Percentiles rank a stretch among this genome's conserved stretches.
These are phyloP conservation scores for Enteromius thamalakanensis DNA, from an alignment of 2,797 vertebrate species.

Conservation along the genomic window DNA sequence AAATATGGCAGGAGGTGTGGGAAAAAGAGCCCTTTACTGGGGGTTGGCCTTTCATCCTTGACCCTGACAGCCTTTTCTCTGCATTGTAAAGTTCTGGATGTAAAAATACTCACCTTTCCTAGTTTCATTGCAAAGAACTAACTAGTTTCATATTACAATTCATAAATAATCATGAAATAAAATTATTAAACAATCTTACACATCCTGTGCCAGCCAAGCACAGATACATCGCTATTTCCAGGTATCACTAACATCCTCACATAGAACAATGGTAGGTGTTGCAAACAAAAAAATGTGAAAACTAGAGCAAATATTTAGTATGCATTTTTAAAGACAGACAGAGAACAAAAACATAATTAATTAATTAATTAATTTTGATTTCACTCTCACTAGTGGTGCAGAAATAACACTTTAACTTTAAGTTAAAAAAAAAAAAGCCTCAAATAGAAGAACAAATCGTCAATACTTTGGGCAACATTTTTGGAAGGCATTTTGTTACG, in stretches of 20 bases:
- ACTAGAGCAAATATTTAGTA: neutral
- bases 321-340: neutral
- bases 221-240: neutral
- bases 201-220: neutral
- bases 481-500: neutral
- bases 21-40: conserved; percentile 31
- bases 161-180: neutral
- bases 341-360: too few species aligned
- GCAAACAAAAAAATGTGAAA: neutral
- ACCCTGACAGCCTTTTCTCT: conserved; percentile 2
- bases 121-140: neutral
- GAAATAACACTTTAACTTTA: neutral
- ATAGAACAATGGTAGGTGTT: neutral
- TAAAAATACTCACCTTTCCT: neutral
- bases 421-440: neutral
- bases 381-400: neutral
- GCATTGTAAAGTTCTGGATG: neutral
- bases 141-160: neutral
- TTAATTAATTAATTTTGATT: too few species aligned
- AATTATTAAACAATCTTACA: neutral
- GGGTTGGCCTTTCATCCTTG: conserved; percentile 12
- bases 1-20: conserved; percentile 26
- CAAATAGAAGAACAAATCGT: neutral
- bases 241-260: neutral
- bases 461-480: neutral